Conservation (phyloP, 2,888 invertebrate genomes). For the Drosophila gaucha region DNA sequence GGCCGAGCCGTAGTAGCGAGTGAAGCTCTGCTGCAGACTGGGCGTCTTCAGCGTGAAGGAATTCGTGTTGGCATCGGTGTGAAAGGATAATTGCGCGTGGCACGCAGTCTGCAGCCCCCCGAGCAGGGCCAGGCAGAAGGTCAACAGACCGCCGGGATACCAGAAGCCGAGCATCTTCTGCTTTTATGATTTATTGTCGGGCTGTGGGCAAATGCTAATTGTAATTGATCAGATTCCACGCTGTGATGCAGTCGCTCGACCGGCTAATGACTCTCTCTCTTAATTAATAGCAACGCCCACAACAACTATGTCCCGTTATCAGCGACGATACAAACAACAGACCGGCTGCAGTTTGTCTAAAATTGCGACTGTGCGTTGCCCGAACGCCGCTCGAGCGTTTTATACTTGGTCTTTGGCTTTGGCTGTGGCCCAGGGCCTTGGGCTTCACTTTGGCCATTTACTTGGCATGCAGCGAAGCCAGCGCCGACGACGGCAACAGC, state of each 20-base stretch:
- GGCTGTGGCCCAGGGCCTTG: not conserved
- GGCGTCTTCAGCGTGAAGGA: slow-evolving; percentile 84
- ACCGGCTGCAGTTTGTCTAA: slow-evolving; percentile 37
- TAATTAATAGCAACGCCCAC: slow-evolving; percentile 37
- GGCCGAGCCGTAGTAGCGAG: slow-evolving; percentile 81
- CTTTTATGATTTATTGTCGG: slow-evolving; percentile 29
- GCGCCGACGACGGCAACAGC: slow-evolving; percentile 5
- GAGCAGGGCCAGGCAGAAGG: slow-evolving; percentile 36
- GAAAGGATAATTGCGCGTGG: slow-evolving; percentile 81
- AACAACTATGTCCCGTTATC: slow-evolving; percentile 14
- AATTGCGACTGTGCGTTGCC: slow-evolving; percentile 58
- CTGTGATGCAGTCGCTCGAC: slow-evolving; percentile 6
- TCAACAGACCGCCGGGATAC: slow-evolving; percentile 20
- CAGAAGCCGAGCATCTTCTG: slow-evolving; percentile 36
- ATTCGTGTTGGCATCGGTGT: slow-evolving; percentile 83
- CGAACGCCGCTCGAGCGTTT: slow-evolving; percentile 46
- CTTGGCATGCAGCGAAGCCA: slow-evolving; percentile 44
- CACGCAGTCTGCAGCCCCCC: slow-evolving; percentile 54
- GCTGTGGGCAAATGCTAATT: slow-evolving; percentile 35
- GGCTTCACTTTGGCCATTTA: slow-evolving; percentile 20
- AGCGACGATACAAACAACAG: slow-evolving; percentile 10
- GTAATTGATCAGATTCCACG: slow-evolving; percentile 41
- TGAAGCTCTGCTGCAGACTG: slow-evolving; percentile 82
- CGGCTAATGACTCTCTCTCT: slow-evolving; percentile 5
- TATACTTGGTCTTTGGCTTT: slow-evolving; percentile 44